A percentile compares a stretch with the other conserved stretches of the same genome.
These are phyloP conservation scores for Alfaro cultratus DNA, from an alignment of 2,797 vertebrate species.

Conservation along the genomic window DNA sequence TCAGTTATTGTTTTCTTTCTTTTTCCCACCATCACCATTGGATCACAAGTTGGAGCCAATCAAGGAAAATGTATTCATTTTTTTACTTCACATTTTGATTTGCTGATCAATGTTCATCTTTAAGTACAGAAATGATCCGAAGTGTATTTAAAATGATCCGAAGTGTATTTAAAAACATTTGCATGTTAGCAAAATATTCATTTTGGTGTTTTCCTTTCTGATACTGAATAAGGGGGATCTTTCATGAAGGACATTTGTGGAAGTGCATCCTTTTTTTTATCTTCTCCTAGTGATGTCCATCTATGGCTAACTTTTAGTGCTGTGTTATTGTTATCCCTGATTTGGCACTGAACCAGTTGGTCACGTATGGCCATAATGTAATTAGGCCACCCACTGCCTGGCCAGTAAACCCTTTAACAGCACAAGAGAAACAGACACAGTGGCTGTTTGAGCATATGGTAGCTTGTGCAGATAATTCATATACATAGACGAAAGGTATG, in stretches of 20 bases:
- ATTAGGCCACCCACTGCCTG: constrained; percentile 72
- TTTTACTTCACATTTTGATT: background rate
- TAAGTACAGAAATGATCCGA: background rate
- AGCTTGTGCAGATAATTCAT: constrained; percentile 19
- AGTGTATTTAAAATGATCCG: background rate
- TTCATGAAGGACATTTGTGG: background rate
- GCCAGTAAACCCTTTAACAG: constrained; percentile 69
- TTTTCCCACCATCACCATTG: background rate
- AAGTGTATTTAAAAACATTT: background rate
- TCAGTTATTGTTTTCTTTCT: background rate
- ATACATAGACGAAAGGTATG: background rate
- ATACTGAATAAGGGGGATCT: background rate
- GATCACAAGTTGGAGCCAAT: background rate
- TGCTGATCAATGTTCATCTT: background rate
- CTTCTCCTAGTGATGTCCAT: constrained; percentile 5
- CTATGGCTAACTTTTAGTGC: constrained; percentile 33
- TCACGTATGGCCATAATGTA: constrained; percentile 71
- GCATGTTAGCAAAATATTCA: background rate
- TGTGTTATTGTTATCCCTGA: constrained; percentile 63
- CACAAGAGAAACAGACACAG: constrained; percentile 42
- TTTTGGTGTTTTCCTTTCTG: background rate
- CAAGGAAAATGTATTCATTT: background rate
- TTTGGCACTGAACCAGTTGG: constrained; percentile 51
- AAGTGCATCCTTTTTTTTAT: background rate
- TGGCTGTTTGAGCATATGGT: constrained; percentile 39